Evolutionary conservation across 1,140 invertebrate genomes (phyloP).

Genomic region (Drosophila persimilis): DNA sequence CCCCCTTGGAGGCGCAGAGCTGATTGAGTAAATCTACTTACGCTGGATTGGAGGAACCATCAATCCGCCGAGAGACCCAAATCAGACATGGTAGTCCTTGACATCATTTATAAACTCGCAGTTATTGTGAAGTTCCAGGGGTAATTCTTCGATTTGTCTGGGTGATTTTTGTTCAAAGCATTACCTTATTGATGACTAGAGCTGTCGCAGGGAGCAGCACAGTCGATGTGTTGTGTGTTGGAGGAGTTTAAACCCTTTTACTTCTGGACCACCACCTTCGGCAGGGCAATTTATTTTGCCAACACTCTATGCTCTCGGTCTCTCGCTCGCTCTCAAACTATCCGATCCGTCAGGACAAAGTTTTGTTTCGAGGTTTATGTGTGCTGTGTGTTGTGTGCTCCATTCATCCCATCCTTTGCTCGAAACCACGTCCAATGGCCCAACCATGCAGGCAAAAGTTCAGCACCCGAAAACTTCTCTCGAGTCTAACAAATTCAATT

Average conservation of each 20-base stretch:
- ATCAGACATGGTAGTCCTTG: background rate
- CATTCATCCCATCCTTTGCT: constrained; percentile 21
- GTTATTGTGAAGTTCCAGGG: constrained; percentile 14
- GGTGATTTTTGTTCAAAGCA: constrained; percentile 9
- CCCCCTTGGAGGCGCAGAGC: too few species aligned
- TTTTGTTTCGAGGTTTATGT: constrained; percentile 56
- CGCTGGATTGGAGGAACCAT: too few species aligned
- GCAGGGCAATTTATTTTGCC: constrained; percentile 68
- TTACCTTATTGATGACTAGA: constrained; percentile 37
- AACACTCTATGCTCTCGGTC: constrained; percentile 50
- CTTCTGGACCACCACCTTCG: constrained; percentile 43
- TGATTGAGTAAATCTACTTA: too few species aligned
- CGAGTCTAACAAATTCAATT: constrained; percentile 78
- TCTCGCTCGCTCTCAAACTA: too few species aligned
- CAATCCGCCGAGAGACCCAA: too few species aligned
- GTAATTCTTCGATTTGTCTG: constrained; percentile 38
- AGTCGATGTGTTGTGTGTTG: background rate
- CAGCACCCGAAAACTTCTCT: constrained; percentile 63
- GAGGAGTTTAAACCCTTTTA: constrained; percentile 26
- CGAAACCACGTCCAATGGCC: constrained; percentile 57
- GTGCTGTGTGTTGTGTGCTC: background rate
- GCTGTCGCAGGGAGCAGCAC: too few species aligned
- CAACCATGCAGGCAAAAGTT: constrained; percentile 77
- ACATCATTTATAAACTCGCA: constrained; percentile 29
- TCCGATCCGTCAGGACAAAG: constrained; percentile 32